phyloP scores from a whole-genome alignment of 2,797 vertebrate species.

The Chiroxiphia lanceolata region DNA sequence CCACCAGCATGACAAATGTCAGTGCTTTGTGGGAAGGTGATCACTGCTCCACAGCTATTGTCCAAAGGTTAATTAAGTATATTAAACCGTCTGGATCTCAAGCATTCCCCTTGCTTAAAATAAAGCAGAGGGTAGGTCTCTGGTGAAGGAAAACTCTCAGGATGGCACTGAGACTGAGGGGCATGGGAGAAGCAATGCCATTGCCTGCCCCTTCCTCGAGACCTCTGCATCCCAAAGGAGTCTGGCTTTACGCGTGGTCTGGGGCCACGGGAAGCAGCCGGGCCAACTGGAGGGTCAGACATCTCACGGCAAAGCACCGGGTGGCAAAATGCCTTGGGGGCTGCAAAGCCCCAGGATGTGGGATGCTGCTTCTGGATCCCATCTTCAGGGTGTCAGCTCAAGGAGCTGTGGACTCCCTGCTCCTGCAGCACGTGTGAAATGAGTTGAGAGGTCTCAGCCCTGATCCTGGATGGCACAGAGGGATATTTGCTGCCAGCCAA shows the following conservation, averaged over 20 bases:
- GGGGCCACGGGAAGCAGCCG: neutral
- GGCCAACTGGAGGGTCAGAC: neutral
- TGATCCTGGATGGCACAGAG: rapidly evolving
- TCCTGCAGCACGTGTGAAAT: neutral
- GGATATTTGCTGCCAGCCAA: neutral
- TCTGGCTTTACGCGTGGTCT: rapidly evolving
- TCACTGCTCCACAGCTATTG: neutral
- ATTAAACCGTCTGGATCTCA: neutral
- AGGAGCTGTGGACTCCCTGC: neutral
- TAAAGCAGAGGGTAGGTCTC: neutral
- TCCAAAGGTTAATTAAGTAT: neutral
- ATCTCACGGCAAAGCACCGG: neutral
- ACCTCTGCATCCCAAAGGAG: neutral
- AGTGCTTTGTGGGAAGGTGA: neutral
- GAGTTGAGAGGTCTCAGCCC: neutral
- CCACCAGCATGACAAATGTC: neutral
- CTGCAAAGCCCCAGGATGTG: rapidly evolving
- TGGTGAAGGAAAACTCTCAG: neutral
- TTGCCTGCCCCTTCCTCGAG: neutral
- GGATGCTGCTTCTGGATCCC: neutral
- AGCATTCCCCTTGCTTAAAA: neutral
- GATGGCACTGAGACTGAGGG: neutral
- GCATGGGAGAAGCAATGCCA: rapidly evolving
- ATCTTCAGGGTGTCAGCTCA: rapidly evolving
- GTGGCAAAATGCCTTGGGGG: neutral